phyloP scores from a whole-genome alignment of 2,888 invertebrate genomes.

The Campopleginae sp. region DNA sequence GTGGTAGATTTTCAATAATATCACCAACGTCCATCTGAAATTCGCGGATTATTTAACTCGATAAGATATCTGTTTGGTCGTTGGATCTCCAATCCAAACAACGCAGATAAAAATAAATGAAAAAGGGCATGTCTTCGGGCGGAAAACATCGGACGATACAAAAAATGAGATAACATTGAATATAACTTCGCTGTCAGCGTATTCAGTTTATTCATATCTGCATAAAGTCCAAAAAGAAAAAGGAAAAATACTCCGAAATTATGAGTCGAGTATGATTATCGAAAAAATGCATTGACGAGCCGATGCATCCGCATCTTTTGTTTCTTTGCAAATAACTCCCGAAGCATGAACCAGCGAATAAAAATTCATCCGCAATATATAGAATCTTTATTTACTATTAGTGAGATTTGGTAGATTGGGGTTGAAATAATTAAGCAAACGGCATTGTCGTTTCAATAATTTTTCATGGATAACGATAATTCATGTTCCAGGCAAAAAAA shows the following conservation, averaged over 20 bases:
- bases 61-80: constrained; percentile 1
- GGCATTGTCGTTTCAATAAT: no score
- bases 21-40: not conserved
- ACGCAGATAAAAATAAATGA: not conserved
- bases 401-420: no score
- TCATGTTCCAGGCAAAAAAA: no score
- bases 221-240: not conserved
- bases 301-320: no score
- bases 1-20: not conserved
- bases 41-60: not conserved
- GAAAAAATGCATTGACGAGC: no score
- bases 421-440: no score
- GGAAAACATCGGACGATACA: not conserved
- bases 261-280: not conserved
- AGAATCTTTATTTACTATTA: no score
- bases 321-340: no score
- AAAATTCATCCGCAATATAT: no score
- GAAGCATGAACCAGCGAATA: no score
- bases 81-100: constrained; percentile 5
- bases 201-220: not conserved
- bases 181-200: not conserved
- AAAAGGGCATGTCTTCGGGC: not conserved
- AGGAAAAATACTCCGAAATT: not conserved
- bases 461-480: no score
- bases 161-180: constrained; percentile 3